Conservation (phyloP, 2,113 vertebrate genomes). For the Pseudopipra pipra region DNA sequence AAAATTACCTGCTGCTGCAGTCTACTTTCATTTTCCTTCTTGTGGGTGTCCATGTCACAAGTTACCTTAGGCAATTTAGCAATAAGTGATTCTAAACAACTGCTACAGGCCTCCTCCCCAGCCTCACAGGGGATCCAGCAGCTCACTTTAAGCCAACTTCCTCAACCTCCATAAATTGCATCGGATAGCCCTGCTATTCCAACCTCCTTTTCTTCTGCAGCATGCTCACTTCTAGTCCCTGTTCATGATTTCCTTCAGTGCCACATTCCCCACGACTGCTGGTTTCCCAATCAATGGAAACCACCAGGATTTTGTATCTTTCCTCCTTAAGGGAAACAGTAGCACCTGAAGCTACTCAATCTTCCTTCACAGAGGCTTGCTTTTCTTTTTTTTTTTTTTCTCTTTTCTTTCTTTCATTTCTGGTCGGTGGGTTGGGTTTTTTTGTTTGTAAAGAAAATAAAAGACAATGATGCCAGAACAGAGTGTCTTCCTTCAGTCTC, state of each 20-base stretch:
- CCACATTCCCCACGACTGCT: not conserved
- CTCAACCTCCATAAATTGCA: not conserved
- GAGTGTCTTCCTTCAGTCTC: not conserved
- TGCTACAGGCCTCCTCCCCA: not conserved
- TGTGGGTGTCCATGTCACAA: not conserved
- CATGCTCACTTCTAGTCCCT: not conserved
- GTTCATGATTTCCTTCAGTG: not conserved
- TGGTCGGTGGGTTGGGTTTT: not conserved
- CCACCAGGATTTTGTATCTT: not conserved
- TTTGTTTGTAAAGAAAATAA: not conserved
- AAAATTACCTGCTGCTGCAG: not conserved
- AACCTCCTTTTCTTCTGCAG: not conserved
- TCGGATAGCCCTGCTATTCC: not conserved
- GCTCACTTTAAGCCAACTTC: not conserved
- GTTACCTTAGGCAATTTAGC: not conserved
- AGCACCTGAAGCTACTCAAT: not conserved
- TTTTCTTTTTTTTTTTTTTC: not conserved
- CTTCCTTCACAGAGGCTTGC: not conserved
- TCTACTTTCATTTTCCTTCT: not conserved
- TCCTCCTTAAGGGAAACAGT: not conserved
- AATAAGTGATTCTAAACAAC: not conserved
- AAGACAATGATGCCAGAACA: not conserved
- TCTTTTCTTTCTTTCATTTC: not conserved
- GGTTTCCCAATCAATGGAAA: not conserved
- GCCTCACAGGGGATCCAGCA: not conserved